Evolutionary conservation across 2,888 invertebrate genomes (phyloP).

Genomic region (Ypsolopha scabrella): DNA sequence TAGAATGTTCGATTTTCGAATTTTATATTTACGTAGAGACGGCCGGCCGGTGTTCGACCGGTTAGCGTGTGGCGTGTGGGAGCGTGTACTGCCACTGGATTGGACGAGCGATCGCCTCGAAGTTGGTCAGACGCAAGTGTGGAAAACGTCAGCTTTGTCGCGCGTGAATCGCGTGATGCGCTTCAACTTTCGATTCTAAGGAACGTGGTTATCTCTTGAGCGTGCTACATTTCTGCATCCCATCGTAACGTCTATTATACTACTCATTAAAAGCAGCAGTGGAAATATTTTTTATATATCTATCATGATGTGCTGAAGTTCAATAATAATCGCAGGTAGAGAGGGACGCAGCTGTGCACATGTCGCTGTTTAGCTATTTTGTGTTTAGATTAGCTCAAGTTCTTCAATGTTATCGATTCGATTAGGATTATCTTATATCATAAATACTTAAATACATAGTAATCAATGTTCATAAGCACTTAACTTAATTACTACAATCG

Average conservation of each 20-base stretch:
- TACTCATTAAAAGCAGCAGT: neutral
- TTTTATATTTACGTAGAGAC: slow-evolving; percentile 11
- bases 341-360: too few relatives aligned
- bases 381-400: too few relatives aligned
- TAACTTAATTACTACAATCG: too few relatives aligned
- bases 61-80: slow-evolving; percentile 28
- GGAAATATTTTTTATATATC: neutral
- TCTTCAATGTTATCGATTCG: too few relatives aligned
- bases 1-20: neutral
- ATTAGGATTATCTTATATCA: too few relatives aligned
- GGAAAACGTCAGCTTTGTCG: slow-evolving; percentile 45
- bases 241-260: neutral
- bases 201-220: slow-evolving; percentile 9
- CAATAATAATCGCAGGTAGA: too few relatives aligned
- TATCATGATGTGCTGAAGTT: too few relatives aligned
- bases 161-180: slow-evolving; percentile 27
- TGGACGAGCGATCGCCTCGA: slow-evolving; percentile 16
- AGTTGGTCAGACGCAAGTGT: slow-evolving; percentile 3
- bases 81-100: slow-evolving; percentile 12
- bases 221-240: slow-evolving; percentile 16
- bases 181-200: slow-evolving; percentile 13
- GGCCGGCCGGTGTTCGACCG: slow-evolving; percentile 33
- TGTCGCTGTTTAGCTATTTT: too few relatives aligned
- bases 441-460: too few relatives aligned
- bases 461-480: too few relatives aligned